These are phyloP conservation scores for Nephila pilipes DNA, from an alignment of 1,140 invertebrate species.

Conservation along the genomic window DNA sequence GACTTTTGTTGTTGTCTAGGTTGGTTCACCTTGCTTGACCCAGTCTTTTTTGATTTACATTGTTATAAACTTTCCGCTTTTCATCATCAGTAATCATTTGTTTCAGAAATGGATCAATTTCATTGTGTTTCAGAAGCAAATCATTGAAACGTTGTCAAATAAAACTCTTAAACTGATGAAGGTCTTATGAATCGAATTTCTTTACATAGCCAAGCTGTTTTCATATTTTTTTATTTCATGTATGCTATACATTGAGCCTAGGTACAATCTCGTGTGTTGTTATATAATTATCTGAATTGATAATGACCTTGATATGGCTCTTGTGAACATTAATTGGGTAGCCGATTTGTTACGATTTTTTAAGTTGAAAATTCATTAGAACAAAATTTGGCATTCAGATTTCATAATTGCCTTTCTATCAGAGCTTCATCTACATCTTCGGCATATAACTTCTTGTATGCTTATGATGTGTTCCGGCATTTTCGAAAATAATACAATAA, in stretches of 20 bases:
- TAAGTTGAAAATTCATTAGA: not conserved
- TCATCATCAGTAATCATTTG: not conserved
- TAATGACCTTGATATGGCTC: not conserved
- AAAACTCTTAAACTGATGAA: not conserved
- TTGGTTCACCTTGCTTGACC: not conserved
- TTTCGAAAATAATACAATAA: conserved; percentile 7
- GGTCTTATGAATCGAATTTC: not conserved
- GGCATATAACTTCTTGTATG: not conserved
- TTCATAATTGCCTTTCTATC: not conserved
- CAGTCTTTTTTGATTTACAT: not conserved
- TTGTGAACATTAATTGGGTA: not conserved
- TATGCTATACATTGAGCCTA: not conserved
- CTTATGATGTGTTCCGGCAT: not conserved
- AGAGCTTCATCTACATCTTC: not conserved
- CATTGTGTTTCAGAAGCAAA: not conserved
- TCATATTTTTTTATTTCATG: not conserved
- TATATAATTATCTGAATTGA: not conserved
- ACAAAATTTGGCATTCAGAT: not conserved
- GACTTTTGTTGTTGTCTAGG: not conserved
- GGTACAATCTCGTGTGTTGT: not conserved
- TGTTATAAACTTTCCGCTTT: not conserved
- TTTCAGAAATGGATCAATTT: conserved; percentile 8
- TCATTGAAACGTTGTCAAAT: not conserved
- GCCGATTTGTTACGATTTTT: not conserved
- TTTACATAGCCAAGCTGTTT: not conserved